Conservation (phyloP, 2,797 vertebrate species). For the Rhinogobio ventralis region DNA sequence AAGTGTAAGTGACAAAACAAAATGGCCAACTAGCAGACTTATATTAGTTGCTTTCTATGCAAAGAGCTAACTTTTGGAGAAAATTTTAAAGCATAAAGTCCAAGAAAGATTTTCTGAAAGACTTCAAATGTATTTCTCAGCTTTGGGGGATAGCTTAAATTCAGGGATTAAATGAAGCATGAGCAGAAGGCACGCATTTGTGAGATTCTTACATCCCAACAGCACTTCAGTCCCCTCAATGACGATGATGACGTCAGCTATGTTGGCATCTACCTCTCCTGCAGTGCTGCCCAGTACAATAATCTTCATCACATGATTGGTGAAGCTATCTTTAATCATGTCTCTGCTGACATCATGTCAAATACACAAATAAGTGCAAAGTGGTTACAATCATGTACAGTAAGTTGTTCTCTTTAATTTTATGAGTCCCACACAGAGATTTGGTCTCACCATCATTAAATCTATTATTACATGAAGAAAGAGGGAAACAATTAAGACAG, state of each 20-base stretch:
- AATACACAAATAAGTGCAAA: no score
- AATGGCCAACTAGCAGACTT: background rate
- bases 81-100: background rate
- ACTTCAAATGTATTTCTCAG: conserved; percentile 33
- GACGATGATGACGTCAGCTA: conserved; percentile 13
- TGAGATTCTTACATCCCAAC: conserved; percentile 31
- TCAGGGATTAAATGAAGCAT: conserved; percentile 45
- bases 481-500: no score
- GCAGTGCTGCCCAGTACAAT: background rate
- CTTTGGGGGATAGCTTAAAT: conserved; percentile 46
- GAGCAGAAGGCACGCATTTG: conserved; percentile 38
- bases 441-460: no score
- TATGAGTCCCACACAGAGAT: no score
- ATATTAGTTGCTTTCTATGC: conserved; percentile 4
- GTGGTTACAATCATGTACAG: no score
- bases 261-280: background rate
- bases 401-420: no score
- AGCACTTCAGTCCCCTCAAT: conserved; percentile 44
- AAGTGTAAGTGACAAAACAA: background rate
- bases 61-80: conserved; percentile 8
- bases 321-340: no score
- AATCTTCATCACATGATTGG: conserved; percentile 4
- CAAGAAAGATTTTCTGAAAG: background rate
- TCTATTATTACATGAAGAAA: no score
- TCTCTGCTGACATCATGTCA: background rate